phyloP scores from a whole-genome alignment of 2,797 vertebrate genomes.

The Sebastes dallii region DNA sequence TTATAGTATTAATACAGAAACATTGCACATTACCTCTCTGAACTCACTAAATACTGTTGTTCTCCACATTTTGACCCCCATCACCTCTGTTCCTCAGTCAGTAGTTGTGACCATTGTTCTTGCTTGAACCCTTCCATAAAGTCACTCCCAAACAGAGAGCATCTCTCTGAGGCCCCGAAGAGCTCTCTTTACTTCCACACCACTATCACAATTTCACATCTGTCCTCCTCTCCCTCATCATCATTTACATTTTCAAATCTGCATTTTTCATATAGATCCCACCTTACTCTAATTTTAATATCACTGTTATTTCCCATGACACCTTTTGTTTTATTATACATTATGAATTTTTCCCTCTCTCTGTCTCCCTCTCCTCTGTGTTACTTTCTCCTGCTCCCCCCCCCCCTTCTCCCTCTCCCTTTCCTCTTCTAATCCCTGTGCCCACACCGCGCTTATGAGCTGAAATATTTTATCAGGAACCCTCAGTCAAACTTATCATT shows the following conservation, averaged over 20 bases:
- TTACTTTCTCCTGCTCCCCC: slow-evolving; percentile 10
- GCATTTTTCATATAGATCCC: slow-evolving; percentile 86
- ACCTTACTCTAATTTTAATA: slow-evolving; percentile 87
- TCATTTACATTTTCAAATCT: slow-evolving; percentile 86
- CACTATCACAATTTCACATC: slow-evolving; percentile 59
- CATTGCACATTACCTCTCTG: background rate
- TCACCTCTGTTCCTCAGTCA: background rate
- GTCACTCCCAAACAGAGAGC: background rate
- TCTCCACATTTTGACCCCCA: background rate
- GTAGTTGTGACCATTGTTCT: background rate
- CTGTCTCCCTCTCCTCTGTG: slow-evolving; percentile 38
- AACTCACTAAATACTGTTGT: background rate
- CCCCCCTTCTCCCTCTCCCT: slow-evolving; percentile 6
- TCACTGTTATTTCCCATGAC: slow-evolving; percentile 87
- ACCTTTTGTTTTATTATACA: slow-evolving; percentile 89
- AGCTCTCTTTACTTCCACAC: slow-evolving; percentile 40
- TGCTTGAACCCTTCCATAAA: background rate
- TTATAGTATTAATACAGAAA: background rate
- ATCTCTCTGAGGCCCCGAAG: slow-evolving; percentile 16
- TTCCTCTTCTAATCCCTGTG: slow-evolving; percentile 86
- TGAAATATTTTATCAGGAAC: slow-evolving; percentile 97
- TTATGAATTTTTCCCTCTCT: slow-evolving; percentile 82
- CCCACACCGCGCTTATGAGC: slow-evolving; percentile 93
- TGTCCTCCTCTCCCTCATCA: slow-evolving; percentile 67
- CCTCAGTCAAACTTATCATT: slow-evolving; percentile 92